Evolutionary conservation across 2,797 vertebrate species (phyloP).

Genomic region (Oophaga sylvatica): DNA sequence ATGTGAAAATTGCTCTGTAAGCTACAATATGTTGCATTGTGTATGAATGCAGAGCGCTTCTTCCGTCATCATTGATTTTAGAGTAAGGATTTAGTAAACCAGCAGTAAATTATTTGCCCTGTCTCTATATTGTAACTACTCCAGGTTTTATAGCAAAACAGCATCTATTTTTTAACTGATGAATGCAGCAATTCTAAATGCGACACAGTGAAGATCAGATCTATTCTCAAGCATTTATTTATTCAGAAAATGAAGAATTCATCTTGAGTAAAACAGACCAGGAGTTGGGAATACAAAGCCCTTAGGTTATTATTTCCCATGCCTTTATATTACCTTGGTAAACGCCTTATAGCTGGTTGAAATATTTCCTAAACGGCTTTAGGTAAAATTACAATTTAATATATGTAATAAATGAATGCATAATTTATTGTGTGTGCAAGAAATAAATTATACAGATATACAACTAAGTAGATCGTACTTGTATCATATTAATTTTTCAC

Average conservation of each 20-base stretch:
- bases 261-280: background rate
- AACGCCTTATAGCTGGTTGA: background rate
- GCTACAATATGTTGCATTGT: constrained; percentile 28
- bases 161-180: background rate
- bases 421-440: background rate
- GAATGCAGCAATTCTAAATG: background rate
- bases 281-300: constrained; percentile 3
- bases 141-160: background rate
- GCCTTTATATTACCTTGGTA: background rate
- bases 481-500: background rate
- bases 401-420: background rate
- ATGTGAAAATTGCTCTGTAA: constrained; percentile 2
- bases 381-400: background rate
- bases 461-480: too few relatives aligned
- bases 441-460: background rate
- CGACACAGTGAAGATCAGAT: background rate
- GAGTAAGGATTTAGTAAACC: background rate
- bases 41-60: background rate
- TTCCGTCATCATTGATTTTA: constrained; percentile 35
- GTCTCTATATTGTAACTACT: background rate
- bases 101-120: constrained; percentile 14
- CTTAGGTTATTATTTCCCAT: background rate
- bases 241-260: background rate
- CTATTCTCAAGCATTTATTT: constrained; percentile 11
- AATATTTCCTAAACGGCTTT: background rate